Base-by-base conservation (phyloP, 2,113 vertebrate species). In the Python bivittatus region DNA sequence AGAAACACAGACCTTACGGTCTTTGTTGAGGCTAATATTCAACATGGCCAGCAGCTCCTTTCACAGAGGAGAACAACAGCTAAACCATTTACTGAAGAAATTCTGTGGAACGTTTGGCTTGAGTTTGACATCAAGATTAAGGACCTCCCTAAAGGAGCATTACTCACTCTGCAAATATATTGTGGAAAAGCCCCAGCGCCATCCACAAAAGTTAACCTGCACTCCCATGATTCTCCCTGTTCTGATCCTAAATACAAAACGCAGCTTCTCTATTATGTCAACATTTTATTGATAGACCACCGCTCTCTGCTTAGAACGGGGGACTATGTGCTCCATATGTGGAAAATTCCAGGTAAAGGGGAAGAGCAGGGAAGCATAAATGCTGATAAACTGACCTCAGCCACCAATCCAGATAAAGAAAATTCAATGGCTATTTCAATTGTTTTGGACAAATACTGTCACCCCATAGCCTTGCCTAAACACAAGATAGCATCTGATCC, bases 241-340 rank as follows among this genome's bases (percentile, higher is more conserved):
- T 94, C 97, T 0, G 99, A 99, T 10, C 95, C 98, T 68, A 99
- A 98, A 94, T 98, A 96, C 96, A 99, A 99, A 97, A 98, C 96
- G 44, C 99, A 99, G 7, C 98, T 99, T 83, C 98, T 99, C 58
- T 99, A 99, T 95, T 99, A 99, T 1, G 99, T 99, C 93, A 99
- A 99, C 97, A 97, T 99, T 92, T 95, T 99, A 93, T 96, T 99
- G 90, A 98, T 99, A 88, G 99, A 99, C 97, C 99, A 99, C 96
- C 98, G 99, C 58, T 99, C 98, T 44, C 98, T 99, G 91, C 98
- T 99, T 4, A 98, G 99, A 79, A 99, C 98, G 60, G 99, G 99
- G 0, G 99, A 99, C 92, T 99, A 99, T 20, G 98, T 99, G 90
- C 98, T 99, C 38, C 99, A 99, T 97, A 99, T 99, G 99, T 99